phyloP scores from a whole-genome alignment of 2,797 vertebrate genomes.

The Rhinoraja longicauda region DNA sequence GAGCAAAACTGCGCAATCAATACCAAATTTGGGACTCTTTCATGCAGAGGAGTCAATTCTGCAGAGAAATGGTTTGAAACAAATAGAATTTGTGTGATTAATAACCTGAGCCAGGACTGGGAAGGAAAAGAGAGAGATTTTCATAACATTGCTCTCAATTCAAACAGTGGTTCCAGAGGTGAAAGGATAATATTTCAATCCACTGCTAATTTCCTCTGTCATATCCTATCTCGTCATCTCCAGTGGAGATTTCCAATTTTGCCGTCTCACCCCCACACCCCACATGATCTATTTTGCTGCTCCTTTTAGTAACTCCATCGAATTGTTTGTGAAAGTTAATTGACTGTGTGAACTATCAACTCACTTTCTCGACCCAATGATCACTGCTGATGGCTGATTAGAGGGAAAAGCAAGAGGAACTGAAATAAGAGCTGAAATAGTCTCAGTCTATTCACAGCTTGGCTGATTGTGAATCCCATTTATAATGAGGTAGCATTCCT shows the following conservation, averaged over 20 bases:
- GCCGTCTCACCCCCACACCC: background rate
- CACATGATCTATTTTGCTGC: background rate
- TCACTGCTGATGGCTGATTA: background rate
- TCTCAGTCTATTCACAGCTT: background rate
- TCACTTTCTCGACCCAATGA: background rate
- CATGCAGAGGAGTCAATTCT: constrained; percentile 35
- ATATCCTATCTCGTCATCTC: too few species aligned
- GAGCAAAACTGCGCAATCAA: constrained; percentile 35
- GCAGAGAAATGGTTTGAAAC: background rate
- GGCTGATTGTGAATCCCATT: background rate
- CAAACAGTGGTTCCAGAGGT: background rate
- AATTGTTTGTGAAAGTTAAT: constrained; percentile 13
- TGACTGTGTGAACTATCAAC: background rate
- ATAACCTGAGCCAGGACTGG: constrained; percentile 26
- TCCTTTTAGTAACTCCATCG: background rate
- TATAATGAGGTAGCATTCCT: background rate
- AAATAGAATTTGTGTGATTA: constrained; percentile 25
- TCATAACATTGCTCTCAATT: background rate
- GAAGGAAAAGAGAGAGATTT: constrained; percentile 44
- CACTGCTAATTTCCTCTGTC: background rate
- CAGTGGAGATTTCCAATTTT: too few species aligned
- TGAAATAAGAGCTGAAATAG: background rate
- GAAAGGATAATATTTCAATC: constrained; percentile 6
- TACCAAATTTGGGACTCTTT: constrained; percentile 38
- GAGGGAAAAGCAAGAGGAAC: background rate